phyloP scores from a whole-genome alignment of 2,797 vertebrate genomes.

The Streptopelia turtur region DNA sequence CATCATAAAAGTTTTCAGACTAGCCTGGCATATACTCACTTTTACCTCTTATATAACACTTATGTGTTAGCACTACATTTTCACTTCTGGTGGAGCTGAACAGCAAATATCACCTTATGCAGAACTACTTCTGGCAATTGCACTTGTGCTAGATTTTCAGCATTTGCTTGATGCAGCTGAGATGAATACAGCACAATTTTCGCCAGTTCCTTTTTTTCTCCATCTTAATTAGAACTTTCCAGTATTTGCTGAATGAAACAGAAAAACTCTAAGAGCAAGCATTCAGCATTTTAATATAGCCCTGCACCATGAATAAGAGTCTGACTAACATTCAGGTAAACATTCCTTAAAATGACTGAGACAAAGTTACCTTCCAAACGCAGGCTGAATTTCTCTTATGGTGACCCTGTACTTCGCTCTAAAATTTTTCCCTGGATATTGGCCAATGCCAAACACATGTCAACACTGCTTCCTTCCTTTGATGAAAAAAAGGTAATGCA shows the following conservation, averaged over 20 bases:
- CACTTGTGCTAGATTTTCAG: background rate
- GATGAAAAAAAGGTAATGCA: background rate
- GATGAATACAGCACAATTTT: background rate
- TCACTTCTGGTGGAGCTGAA: background rate
- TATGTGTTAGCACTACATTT: background rate
- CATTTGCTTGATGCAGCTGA: background rate
- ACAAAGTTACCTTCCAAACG: background rate
- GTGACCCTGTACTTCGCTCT: background rate
- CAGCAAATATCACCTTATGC: background rate
- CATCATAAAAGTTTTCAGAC: background rate
- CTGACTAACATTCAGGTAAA: background rate
- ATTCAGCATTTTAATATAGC: background rate
- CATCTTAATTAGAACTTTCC: background rate
- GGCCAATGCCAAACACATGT: background rate
- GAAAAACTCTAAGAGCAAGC: background rate
- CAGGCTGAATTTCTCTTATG: background rate
- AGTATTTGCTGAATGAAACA: background rate
- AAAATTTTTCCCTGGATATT: background rate
- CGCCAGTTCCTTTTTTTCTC: background rate
- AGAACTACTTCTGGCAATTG: background rate
- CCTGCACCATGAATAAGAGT: background rate
- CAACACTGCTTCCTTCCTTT: background rate
- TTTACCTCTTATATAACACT: background rate
- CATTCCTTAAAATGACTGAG: background rate
- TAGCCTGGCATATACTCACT: background rate